These are phyloP conservation scores for Baronia brevicornis DNA, from an alignment of 2,888 invertebrate species.

Conservation along the genomic window DNA sequence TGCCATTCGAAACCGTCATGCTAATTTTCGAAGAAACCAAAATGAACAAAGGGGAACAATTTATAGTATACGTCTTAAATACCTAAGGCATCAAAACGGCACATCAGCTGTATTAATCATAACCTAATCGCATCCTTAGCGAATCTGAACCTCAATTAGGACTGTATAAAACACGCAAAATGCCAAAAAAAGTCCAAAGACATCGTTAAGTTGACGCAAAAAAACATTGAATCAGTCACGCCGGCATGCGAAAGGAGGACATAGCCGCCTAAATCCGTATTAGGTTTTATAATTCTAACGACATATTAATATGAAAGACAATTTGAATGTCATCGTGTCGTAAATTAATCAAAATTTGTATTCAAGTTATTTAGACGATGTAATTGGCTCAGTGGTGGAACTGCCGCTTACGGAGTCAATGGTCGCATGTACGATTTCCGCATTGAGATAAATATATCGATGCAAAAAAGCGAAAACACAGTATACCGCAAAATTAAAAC, in stretches of 20 bases:
- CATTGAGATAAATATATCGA: no score
- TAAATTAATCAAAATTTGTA: conserved; percentile 10
- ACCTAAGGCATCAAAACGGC: conserved; percentile 32
- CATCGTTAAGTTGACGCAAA: conserved; percentile 52
- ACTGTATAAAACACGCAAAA: conserved; percentile 55
- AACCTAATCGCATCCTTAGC: conserved; percentile 68
- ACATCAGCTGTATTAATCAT: conserved; percentile 57
- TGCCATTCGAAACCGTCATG: conserved; percentile 46
- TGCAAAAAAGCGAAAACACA: no score
- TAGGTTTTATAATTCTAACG: conserved; percentile 19
- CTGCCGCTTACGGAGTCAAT: no score
- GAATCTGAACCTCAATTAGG: conserved; percentile 67
- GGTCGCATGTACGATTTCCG: no score
- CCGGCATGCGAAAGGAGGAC: conserved; percentile 16
- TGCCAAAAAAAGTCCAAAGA: conserved; percentile 54
- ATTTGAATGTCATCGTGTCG: conserved; percentile 15
- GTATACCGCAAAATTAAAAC: no score
- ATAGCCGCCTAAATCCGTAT: conserved; percentile 15
- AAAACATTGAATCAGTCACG: conserved; percentile 47
- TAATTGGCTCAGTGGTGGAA: no score
- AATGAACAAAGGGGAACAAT: conserved; percentile 28
- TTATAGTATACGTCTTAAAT: conserved; percentile 33
- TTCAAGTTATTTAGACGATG: conserved; percentile 13
- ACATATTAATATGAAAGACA: conserved; percentile 16
- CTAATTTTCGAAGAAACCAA: conserved; percentile 31